These are phyloP conservation scores for Morus bassanus DNA, from an alignment of 2,797 vertebrate genomes.

Conservation along the genomic window DNA sequence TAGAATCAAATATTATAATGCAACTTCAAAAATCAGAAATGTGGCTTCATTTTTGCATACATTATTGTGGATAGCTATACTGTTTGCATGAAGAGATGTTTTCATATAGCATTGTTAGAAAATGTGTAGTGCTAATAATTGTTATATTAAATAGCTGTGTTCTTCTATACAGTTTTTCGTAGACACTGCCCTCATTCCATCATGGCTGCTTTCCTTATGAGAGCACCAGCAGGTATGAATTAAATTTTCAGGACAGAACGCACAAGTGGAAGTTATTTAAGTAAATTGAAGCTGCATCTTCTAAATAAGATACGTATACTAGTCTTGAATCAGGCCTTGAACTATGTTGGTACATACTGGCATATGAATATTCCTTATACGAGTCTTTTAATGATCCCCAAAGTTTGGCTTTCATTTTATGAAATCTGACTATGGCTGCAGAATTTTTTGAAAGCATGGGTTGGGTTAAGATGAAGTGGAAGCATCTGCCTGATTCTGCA, in stretches of 20 bases:
- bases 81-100: neutral
- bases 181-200: neutral
- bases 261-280: neutral
- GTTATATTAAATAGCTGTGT: neutral
- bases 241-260: neutral
- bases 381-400: neutral
- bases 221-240: neutral
- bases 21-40: neutral
- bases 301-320: neutral
- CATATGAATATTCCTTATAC: neutral
- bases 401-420: neutral
- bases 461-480: neutral
- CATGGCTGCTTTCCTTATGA: neutral
- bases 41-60: neutral
- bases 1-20: neutral
- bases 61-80: neutral
- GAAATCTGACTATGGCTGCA: neutral
- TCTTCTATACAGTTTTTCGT: neutral
- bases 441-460: neutral
- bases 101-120: neutral
- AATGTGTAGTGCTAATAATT: neutral
- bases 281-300: neutral
- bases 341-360: neutral
- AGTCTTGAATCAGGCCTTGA: neutral
- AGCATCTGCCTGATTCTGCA: neutral